Conservation (phyloP, 2,797 vertebrate species). For the Sphenopsis melanotis region DNA sequence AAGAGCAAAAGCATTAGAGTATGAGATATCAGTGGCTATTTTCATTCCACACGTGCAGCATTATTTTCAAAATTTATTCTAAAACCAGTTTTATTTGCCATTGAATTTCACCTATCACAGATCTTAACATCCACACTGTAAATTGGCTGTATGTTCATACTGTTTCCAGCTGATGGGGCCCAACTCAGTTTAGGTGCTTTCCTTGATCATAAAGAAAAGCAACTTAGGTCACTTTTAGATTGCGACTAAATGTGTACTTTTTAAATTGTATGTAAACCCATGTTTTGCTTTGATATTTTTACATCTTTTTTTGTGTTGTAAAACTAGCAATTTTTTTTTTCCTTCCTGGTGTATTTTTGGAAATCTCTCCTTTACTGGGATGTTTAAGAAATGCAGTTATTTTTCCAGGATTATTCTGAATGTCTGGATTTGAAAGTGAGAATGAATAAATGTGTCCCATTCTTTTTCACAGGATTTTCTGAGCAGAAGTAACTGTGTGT, state of each 20-base stretch:
- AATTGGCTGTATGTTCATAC: background rate
- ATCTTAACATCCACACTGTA: background rate
- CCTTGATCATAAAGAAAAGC: background rate
- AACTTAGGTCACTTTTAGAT: background rate
- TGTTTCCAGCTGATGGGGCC: background rate
- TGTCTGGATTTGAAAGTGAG: slow-evolving; percentile 53
- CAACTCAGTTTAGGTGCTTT: background rate
- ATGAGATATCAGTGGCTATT: background rate
- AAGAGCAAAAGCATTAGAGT: background rate
- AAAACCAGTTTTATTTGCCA: background rate
- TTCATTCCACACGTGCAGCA: background rate
- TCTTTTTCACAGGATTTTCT: accelerated
- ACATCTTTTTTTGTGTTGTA: background rate
- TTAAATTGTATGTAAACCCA: background rate
- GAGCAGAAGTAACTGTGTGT: background rate
- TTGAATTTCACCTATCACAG: background rate
- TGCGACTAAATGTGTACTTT: background rate
- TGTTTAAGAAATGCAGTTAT: background rate
- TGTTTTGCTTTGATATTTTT: slow-evolving; percentile 25
- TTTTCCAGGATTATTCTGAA: slow-evolving; percentile 34
- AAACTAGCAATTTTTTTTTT: background rate
- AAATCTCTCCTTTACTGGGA: slow-evolving; percentile 11
- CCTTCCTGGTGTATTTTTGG: background rate
- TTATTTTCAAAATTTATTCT: background rate
- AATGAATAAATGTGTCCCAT: background rate